Base-by-base conservation (phyloP, 2,797 vertebrate species). In the Sebastes ruberrimus region DNA sequence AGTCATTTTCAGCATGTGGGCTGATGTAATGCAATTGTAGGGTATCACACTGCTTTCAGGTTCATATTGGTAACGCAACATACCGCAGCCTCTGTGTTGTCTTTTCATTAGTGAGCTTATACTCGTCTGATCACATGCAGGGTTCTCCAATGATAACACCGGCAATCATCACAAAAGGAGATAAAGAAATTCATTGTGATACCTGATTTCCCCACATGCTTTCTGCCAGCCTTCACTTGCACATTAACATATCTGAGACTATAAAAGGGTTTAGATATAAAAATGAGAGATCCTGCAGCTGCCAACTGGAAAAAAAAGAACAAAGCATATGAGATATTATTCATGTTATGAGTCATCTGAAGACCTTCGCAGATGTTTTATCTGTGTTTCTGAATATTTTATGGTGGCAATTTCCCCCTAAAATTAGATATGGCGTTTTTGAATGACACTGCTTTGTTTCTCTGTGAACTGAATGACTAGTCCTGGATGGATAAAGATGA, bases 181-280 rank as follows among this genome's bases (percentile, higher is more conserved):
- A 87, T 80, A 46, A 78, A 81, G 55, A 70, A 78, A 78, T 78
- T 76, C n/a, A 75, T 57, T 60, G 27, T 60, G 64, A 77, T 68
- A 65, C 42, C 38, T 66, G 60, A 53, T 66, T 67, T 74, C 6
- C 49, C n/a, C 23, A 22, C 35, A 14, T 10, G 11, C 23, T 27
- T 52, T 46, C 27, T 66, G 38, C 35, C 70, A 69, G 61, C 14
- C 42, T 64, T 57, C 49, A 69, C 18, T 32, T 42, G 14, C 33
- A 74, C 14, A 25, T 87, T 28, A 65, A 81, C 46, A 65, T 71
- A 64, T 61, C 16, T 65, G 20, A 61, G 62, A 74, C 66, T 6
- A 66, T 68, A 69, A 68, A 71, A 53, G 2, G 10, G 14, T 22
- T 74, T 22, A 10, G 56, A 80, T 62, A 56, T 32, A 42, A 57